Percentiles rank a stretch among this genome's conserved stretches.
Conservation (phyloP, 2,888 invertebrate genomes). For the Hydrotaea cyrtoneurina region DNA sequence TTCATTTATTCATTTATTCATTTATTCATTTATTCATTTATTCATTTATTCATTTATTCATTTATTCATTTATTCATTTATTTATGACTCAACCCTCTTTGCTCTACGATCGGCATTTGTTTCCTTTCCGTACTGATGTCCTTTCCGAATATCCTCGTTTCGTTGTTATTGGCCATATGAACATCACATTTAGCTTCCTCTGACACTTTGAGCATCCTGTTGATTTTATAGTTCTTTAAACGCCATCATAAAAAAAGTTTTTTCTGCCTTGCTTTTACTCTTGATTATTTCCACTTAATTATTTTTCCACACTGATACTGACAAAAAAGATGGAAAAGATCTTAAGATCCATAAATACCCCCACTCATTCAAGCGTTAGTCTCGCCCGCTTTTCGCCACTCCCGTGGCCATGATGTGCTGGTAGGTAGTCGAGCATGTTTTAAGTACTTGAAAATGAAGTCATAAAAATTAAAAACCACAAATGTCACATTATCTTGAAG, state of each 20-base stretch:
- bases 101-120: no score
- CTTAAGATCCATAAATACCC: slow-evolving; percentile 20
- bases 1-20: no score
- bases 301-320: slow-evolving; percentile 3
- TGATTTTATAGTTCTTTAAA: slow-evolving; percentile 38
- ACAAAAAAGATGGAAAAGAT: background rate
- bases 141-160: background rate
- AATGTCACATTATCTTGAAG: slow-evolving; percentile 61
- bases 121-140: no score
- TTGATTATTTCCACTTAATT: slow-evolving; percentile 32
- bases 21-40: no score
- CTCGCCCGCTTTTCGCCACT: background rate
- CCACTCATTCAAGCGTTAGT: background rate
- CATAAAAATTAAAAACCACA: slow-evolving; percentile 61
- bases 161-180: no score
- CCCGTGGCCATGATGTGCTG: background rate
- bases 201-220: slow-evolving; percentile 16
- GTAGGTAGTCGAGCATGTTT: slow-evolving; percentile 12
- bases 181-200: background rate
- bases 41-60: no score
- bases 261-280: background rate
- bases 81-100: no score
- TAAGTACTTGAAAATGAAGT: slow-evolving; percentile 50
- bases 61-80: no score
- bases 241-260: slow-evolving; percentile 31